A percentile compares a stretch with the other conserved stretches of the same genome.
Evolutionary conservation across 2,888 invertebrate species (phyloP).

Genomic region (Gymnosoma rotundatum): DNA sequence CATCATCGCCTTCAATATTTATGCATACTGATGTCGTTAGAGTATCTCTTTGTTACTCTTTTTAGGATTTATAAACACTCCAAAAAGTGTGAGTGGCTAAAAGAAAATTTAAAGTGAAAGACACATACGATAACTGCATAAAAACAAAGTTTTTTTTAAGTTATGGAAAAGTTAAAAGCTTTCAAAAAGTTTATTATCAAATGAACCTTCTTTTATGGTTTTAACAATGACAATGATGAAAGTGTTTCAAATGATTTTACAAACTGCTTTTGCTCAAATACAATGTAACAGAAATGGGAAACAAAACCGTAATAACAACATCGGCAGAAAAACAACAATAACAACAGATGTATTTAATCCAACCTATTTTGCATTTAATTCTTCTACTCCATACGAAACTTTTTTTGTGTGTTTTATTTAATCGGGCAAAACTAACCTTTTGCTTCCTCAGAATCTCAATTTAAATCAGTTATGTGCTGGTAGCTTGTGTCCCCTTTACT

Average conservation of each 20-base stretch:
- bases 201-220: background rate
- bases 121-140: background rate
- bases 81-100: constrained; percentile 12
- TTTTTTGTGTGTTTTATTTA: background rate
- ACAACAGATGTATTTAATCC: constrained; percentile 56
- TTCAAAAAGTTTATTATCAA: background rate
- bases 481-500: constrained; percentile 17
- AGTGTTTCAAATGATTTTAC: too few relatives aligned
- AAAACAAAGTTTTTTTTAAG: too few relatives aligned
- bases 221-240: too few relatives aligned
- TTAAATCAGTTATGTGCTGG: constrained; percentile 21
- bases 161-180: background rate
- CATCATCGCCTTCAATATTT: constrained; percentile 8
- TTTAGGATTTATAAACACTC: constrained; percentile 29
- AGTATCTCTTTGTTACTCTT: constrained; percentile 22
- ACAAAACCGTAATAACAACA: constrained; percentile 21
- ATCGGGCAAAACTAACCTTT: background rate
- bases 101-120: background rate
- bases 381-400: constrained; percentile 1
- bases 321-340: too few relatives aligned
- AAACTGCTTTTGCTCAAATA: background rate
- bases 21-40: constrained; percentile 15
- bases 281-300: background rate
- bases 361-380: constrained; percentile 58
- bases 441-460: background rate